Conservation (phyloP, 2,888 invertebrate genomes). For the Drosophila prostipennis region DNA sequence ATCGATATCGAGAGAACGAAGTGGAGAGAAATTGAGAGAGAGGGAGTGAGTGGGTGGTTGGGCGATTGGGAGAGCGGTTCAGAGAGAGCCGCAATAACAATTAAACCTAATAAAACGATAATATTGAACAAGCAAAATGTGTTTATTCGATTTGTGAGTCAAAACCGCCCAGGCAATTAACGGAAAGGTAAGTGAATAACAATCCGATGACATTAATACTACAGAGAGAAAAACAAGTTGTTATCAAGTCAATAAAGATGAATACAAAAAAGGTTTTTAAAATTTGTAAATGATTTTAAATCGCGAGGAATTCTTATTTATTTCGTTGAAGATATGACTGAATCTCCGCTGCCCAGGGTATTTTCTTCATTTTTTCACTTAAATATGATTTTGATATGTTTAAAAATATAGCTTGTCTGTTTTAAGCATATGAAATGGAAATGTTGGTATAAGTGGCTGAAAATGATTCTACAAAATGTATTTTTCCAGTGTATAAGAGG, state of each 20-base stretch:
- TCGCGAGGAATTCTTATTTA: too few relatives aligned
- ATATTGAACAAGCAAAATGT: conserved; percentile 18
- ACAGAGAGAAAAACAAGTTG: not conserved
- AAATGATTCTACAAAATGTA: not conserved
- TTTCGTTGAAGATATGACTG: too few relatives aligned
- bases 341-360: too few relatives aligned
- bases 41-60: conserved; percentile 5
- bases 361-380: too few relatives aligned
- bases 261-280: too few relatives aligned
- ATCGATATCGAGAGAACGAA: conserved; percentile 59
- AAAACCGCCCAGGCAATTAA: conserved; percentile 25
- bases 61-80: not conserved
- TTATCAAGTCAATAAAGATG: too few relatives aligned
- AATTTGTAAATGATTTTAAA: too few relatives aligned
- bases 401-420: too few relatives aligned
- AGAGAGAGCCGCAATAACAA: not conserved
- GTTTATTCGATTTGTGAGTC: conserved; percentile 21
- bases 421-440: too few relatives aligned
- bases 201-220: conserved; percentile 5
- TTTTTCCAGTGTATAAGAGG: not conserved
- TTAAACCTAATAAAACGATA: conserved; percentile 10
- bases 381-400: too few relatives aligned
- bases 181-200: conserved; percentile 27
- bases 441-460: not conserved
- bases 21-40: conserved; percentile 20